These are phyloP conservation scores for Muntiacus muntjak DNA, from an alignment of 2,113 vertebrate species.

Conservation along the genomic window DNA sequence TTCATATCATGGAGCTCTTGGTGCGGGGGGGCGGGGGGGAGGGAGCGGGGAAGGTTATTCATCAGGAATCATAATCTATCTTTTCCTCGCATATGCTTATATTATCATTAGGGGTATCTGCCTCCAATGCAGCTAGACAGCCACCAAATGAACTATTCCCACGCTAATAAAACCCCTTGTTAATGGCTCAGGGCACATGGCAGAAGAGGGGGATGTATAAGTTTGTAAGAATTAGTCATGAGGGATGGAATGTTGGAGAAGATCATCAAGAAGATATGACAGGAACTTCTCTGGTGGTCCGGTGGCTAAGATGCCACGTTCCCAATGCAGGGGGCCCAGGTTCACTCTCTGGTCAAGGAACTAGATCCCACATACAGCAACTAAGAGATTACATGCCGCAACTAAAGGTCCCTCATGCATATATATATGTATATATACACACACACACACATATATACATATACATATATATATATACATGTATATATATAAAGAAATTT, in stretches of 20 bases:
- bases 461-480: accelerated
- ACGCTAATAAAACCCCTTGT: background rate
- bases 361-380: background rate
- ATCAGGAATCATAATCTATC: background rate
- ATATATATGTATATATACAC: accelerated
- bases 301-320: too few relatives aligned
- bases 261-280: background rate
- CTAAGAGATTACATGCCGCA: background rate
- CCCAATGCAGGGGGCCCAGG: background rate
- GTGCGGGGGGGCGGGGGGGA: background rate
- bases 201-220: background rate
- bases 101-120: background rate
- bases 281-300: background rate
- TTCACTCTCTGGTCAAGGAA: background rate
- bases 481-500: background rate
- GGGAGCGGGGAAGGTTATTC: background rate
- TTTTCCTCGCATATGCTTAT: background rate
- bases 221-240: background rate
- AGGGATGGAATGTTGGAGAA: background rate
- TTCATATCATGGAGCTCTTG: background rate
- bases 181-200: background rate
- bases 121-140: background rate
- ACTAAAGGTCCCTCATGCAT: background rate
- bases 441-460: too few relatives aligned
- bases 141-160: background rate